Evolutionary conservation across 2,113 vertebrate genomes (phyloP), one percentile per base, ranked within the genome.

Genomic region (Misgurnus anguillicaudatus): DNA sequence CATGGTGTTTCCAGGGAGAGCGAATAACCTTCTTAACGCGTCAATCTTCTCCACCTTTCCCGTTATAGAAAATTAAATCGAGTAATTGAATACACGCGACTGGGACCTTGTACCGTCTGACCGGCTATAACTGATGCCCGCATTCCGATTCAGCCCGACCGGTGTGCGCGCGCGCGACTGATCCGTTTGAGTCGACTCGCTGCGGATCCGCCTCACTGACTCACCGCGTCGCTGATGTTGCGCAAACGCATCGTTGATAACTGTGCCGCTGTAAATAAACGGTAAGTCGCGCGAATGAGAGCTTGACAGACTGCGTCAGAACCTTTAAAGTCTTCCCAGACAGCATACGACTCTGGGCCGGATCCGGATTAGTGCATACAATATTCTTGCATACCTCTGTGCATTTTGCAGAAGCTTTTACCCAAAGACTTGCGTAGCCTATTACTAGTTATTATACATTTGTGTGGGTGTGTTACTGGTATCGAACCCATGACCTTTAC

Each of bases 1-100:
- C 97, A 98, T 99, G 91, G 91, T 89, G 71, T 82, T 76, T 84
- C 77, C 78, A 83, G 84, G 81, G 77, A 65, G 47, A 64, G 69
- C 75, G 19, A 84, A 68, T 48, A 67, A 67, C 24, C 48, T 21
- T 31, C 71, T 57, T 39, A 81, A 38, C 64, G 31, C 53, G 55
- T 41, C 42, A 51, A 42, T 76, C 45, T 64, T 76, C 53, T 9
- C 60, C 48, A 61, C 74, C 60, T 76, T 31, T 9, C 13, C 14
- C 9, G 57, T 63, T 38, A 64, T 11, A 41, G 24, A 19, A 2
- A 63, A 74, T 13, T 48, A 58, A 48, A 57, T 38, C 51, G 13
- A 42, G 48, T 75, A 2, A 48, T 45, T 13, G 16, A 5, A 24
- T 53, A 11, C 7, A 57, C 31, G 68, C 39, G 55, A 60, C 6